Base-by-base conservation (phyloP, 2,113 vertebrate species). In the Cheirogaleus medius region DNA sequence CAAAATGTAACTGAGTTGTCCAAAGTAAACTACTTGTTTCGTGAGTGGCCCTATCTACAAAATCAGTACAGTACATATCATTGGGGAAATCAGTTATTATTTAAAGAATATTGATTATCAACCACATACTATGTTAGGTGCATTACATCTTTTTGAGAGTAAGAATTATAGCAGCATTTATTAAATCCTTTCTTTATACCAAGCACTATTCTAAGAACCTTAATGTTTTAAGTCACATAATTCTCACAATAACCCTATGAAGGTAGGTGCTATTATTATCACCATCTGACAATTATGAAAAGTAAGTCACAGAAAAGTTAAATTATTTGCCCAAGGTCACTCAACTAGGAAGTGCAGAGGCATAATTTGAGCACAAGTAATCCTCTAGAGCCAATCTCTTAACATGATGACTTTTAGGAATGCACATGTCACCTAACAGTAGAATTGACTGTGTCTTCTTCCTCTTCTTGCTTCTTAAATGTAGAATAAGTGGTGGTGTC, bases 381-480 rank as follows among this genome's bases (percentile, higher is more conserved):
- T 77, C 74, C 47, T 69, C 3, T 42, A 25, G 76, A 94, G 27
- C 42, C 34, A 52, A 3, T 27, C 52, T 77, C 32, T 69, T 37
- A 89, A 37, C 12, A n/a, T 3, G 1, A 32, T n/a, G 54, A 58
- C 49, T 83, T 91, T 78, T n/a, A 58, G 29, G 47, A 89, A 95
- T 10, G 18, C 23, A 11, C 23, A 29, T 44, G 32, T 52, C 1
- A 39, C 18, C 29, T 76, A 20, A 84, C 11, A 77, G 47, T 71
- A 95, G 71, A 94, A 73, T 3, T 66, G 76, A 86, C 10, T 83
- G 6, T 60, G 29, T 76, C 63, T 49, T 60, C 20, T 85, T 71
- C 25, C 74, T 78, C 17, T 37, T 29, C 90, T 93, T 93, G 21
- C 34, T 89, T 73, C 86, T 91, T 44, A 78, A 97, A 56, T 81